A percentile compares a stretch with the other conserved stretches of the same genome.
These are phyloP conservation scores for Zaprionus kolodkinae DNA, from an alignment of 1,140 invertebrate species.

Conservation along the genomic window DNA sequence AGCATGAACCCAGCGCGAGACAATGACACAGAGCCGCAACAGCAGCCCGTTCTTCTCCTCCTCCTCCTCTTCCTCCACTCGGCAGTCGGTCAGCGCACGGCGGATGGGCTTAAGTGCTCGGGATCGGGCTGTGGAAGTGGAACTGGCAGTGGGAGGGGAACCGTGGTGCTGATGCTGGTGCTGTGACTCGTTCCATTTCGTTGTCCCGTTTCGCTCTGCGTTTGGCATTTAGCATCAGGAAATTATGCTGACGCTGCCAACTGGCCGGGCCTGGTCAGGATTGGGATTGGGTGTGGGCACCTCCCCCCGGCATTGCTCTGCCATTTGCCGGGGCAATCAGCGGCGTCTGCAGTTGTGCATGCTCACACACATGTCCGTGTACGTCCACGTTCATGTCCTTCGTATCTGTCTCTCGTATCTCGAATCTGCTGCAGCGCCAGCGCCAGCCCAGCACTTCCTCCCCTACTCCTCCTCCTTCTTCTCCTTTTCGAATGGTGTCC, in stretches of 20 bases:
- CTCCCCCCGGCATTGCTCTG: not conserved
- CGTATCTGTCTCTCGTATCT: conserved; percentile 55
- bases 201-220: conserved; percentile 51
- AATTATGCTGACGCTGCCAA: conserved; percentile 84
- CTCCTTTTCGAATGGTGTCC: conserved; percentile 42
- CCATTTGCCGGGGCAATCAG: conserved; percentile 66
- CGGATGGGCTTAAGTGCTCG: conserved; percentile 74
- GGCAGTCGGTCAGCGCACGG: conserved; percentile 73
- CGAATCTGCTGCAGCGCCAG: conserved; percentile 59
- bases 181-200: conserved; percentile 32
- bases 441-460: conserved; percentile 37
- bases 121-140: not conserved
- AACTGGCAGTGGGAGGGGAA: not conserved
- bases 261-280: conserved; percentile 47
- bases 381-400: conserved; percentile 54
- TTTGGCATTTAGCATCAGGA: conserved; percentile 84
- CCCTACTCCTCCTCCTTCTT: conserved; percentile 1
- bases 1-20: conserved; percentile 59
- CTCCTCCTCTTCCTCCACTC: not conserved
- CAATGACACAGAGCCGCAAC: conserved; percentile 74
- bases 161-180: not conserved
- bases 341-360: conserved; percentile 78
- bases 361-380: conserved; percentile 32
- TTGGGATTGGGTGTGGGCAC: conserved; percentile 4
- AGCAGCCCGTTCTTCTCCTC: conserved; percentile 23